Evolutionary conservation across 2,797 vertebrate species (phyloP).

Genomic region (Coregonus sp.): DNA sequence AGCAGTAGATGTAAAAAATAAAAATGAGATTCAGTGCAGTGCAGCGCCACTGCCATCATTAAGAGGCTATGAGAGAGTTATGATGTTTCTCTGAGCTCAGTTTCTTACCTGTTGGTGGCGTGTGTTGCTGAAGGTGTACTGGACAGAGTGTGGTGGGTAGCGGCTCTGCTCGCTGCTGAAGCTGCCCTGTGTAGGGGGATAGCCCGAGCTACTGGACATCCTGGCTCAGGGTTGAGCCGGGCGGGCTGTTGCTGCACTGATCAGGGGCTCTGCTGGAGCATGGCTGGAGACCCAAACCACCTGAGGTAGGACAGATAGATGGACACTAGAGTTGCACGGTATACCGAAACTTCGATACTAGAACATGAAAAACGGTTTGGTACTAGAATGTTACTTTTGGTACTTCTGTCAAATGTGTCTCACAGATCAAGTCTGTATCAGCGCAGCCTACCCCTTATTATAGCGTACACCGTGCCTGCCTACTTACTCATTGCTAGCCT

Average conservation of each 20-base stretch:
- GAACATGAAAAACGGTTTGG: too few species aligned
- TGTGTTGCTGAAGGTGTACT: conserved; percentile 86
- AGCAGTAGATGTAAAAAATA: too few species aligned
- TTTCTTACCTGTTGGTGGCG: conserved; percentile 88
- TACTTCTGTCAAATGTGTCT: too few species aligned
- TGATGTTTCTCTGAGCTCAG: conserved; percentile 17
- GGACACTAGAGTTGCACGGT: too few species aligned
- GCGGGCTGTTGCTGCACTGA: conserved; percentile 74
- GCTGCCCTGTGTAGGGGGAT: conserved; percentile 94
- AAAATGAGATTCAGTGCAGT: too few species aligned
- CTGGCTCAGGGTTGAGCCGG: conserved; percentile 66
- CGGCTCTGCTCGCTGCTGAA: conserved; percentile 95
- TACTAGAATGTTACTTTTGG: too few species aligned
- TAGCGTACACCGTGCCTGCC: too few species aligned
- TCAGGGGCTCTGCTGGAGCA: conserved; percentile 80
- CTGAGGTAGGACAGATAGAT: conserved; percentile 60
- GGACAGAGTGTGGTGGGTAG: conserved; percentile 91
- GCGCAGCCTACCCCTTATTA: too few species aligned
- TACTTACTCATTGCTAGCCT: too few species aligned
- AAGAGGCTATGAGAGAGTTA: background rate
- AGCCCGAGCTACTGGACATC: conserved; percentile 92
- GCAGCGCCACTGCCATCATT: too few species aligned
- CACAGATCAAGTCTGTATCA: too few species aligned
- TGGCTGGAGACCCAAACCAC: conserved; percentile 81
- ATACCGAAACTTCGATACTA: too few species aligned